Evolutionary conservation across 2,113 vertebrate genomes (phyloP), one percentile per base, ranked within the genome.

Genomic region (Gambusia affinis): DNA sequence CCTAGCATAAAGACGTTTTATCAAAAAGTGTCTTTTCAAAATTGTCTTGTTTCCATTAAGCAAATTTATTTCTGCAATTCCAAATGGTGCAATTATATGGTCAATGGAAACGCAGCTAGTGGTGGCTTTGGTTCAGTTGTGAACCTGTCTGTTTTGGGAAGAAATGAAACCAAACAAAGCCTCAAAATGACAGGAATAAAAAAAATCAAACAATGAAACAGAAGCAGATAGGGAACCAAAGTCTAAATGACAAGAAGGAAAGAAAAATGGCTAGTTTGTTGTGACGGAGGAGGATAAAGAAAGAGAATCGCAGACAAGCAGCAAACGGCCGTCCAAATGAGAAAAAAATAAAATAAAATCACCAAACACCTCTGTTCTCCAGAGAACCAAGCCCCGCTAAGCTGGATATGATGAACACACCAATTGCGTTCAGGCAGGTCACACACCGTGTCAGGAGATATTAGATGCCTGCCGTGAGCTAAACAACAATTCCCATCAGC

Each of bases 371-470:
- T 92, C 76, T 81, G 89, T 84, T 88, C 95, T 96, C 96, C 84
- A 68, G 94, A 94, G 95, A 95, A 95, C 94, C 90, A 92, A 92
- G 95, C 95, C 91, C 93, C 94, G 95, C 94, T 95, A 96, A 96
- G 96, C 94, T 95, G 94, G 94, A 97, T 98, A 99, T 98, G 97
- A 99, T 98, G 97, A 98, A 98, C 97, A 98, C 97, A 97, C 97
- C 98, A 98, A 98, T 98, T 98, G 96, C 96, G 96, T 98, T 97
- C 96, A 96, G 95, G 93, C 95, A 92, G 97, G 96, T 98, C 97
- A 97, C 94, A 97, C 94, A 91, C 94, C 85, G 90, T 97, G 96
- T 97, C 97, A 98, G 93, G 96, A 97, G 96, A 98, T 98, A 98
- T 98, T 97, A 98, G 95, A 96, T 92, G 94, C 94, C 96, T 96